Evolutionary conservation across 2,113 vertebrate genomes (phyloP), one percentile per base, ranked within the genome.

Genomic region (Geococcyx californianus): DNA sequence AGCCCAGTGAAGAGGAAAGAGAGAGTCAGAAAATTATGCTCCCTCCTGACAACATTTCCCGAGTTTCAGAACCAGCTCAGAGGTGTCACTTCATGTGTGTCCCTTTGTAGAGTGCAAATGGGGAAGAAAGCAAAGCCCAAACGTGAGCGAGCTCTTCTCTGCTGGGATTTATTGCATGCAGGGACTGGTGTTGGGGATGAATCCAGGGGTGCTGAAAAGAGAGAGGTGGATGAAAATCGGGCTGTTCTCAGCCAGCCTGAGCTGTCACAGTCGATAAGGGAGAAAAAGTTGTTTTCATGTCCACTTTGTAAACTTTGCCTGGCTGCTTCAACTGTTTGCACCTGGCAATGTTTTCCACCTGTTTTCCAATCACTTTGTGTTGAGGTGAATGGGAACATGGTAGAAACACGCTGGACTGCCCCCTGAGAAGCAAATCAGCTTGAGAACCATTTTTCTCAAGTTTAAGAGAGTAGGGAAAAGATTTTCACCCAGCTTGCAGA

Each of bases 371-470:
- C 13, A 38, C 67, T 87, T 70, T 63, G 66, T 42, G 7, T 55
- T 0, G 34, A 54, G 31, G 55, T 21, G 45, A 54, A 33, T 1
- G 18, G 24, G 38, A 94, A 72, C 3, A 10, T 3, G 56, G 36
- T 34, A 56, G 64, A 33, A 31, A 33, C 20, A 59, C n/a, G 23
- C 21, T 4, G n/a, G 24, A 3, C 25, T 54, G 40, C 59, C 85
- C 40, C 38, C 28, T 10, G 20, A 34, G 64, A 70, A 77, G 34
- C 42, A 54, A 70, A 91, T 1, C 76, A 67, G 59, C 60, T 47
- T 21, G 40, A 75, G 70, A 84, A 63, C 26, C 38, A 85, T 94
- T 95, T 95, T 87, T 93, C 87, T 91, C 66, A 7, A 51, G 76
- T 90, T 92, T 92, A 92, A 81, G 76, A 33, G 84, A 84, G 89